phyloP scores from a whole-genome alignment of 30 jellyfish, hydroid and myxozoan genomes.

The Pelagia noctiluca region DNA sequence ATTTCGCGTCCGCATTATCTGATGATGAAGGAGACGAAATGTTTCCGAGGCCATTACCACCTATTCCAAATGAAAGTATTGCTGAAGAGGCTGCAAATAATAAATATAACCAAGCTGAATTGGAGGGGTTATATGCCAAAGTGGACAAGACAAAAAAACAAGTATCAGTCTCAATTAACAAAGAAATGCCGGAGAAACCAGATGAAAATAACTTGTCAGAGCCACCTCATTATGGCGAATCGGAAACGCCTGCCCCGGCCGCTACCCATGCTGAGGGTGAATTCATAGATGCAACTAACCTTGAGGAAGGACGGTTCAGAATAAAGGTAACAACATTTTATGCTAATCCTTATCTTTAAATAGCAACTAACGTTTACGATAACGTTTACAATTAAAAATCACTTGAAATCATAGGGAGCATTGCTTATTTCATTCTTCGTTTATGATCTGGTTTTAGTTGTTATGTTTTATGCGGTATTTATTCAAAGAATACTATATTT shows the following conservation, averaged over 20 bases:
- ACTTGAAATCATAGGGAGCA: too few species aligned
- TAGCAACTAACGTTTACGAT: too few species aligned
- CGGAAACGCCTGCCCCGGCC: too few species aligned
- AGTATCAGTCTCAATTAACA: background rate
- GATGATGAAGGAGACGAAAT: conserved; percentile 37
- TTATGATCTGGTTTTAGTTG: too few species aligned
- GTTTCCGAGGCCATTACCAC: conserved; percentile 73
- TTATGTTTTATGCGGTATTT: too few species aligned
- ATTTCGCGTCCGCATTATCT: conserved; percentile 55
- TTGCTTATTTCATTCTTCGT: too few species aligned
- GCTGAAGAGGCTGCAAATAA: conserved; percentile 8
- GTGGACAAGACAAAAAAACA: conserved; percentile 60
- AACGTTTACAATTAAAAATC: too few species aligned
- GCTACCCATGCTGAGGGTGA: background rate
- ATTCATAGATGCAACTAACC: conserved; percentile 32
- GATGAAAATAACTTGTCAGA: too few species aligned
- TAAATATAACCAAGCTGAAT: conserved; percentile 27
- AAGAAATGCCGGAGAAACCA: conserved; percentile 7
- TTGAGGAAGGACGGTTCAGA: conserved; percentile 67
- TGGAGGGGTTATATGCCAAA: conserved; percentile 79
- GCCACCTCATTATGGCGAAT: too few species aligned
- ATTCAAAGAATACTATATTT: too few species aligned
- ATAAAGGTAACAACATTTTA: conserved; percentile 42
- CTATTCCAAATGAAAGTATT: conserved; percentile 63
- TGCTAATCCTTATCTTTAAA: too few species aligned